Conservation (phyloP, 35 echinoderm and acorn worm species). For the Hemicentrotus pulcherrimus region DNA sequence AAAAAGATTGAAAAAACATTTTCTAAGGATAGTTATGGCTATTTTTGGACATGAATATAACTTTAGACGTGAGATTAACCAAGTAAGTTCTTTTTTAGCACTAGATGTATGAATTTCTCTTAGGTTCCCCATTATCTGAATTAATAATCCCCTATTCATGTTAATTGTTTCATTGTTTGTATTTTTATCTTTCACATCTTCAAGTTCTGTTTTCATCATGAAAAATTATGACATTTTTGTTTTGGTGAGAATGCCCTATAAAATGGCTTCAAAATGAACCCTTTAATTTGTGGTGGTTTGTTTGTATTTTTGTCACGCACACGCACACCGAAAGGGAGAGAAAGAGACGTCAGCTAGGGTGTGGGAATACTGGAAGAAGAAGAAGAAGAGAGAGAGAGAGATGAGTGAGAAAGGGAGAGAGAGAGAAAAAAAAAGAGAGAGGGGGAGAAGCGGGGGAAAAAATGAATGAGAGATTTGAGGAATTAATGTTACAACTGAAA, state of each 20-base stretch:
- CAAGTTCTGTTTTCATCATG: background rate
- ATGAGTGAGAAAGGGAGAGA: background rate
- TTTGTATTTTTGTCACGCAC: background rate
- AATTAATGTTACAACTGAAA: too few species aligned
- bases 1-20: too few species aligned
- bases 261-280: background rate
- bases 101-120: background rate
- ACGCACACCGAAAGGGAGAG: too few species aligned
- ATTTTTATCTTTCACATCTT: background rate
- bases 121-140: background rate
- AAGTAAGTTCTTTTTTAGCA: background rate
- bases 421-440: background rate
- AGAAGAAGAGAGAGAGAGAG: background rate
- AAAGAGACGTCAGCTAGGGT: too few species aligned
- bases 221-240: background rate
- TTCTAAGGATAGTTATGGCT: too few species aligned
- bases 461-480: background rate
- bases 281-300: background rate
- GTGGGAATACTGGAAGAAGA: too few species aligned
- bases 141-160: background rate
- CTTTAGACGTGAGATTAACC: too few species aligned
- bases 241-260: background rate
- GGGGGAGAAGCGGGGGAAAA: background rate
- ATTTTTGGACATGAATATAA: too few species aligned
- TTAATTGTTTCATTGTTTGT: background rate